These are phyloP conservation scores for Salvator merianae DNA, from an alignment of 2,113 vertebrate genomes.

Conservation along the genomic window DNA sequence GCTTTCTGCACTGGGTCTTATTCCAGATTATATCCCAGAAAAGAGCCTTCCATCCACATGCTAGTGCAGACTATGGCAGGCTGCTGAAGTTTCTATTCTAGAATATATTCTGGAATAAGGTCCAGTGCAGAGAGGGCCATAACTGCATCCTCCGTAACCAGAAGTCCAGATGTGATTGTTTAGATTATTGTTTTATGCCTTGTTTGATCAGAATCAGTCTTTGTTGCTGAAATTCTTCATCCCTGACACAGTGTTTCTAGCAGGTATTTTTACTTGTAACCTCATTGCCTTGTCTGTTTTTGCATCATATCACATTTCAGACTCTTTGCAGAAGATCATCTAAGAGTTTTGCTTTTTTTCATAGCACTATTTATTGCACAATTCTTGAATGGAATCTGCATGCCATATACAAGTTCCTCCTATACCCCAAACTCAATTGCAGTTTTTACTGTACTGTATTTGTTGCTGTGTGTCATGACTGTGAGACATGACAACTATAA, in stretches of 20 bases:
- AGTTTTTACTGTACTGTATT: neutral
- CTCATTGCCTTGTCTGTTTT: neutral
- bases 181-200: too few species aligned
- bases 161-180: neutral
- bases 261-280: neutral
- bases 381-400: neutral
- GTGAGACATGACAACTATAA: neutral
- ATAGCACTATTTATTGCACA: neutral
- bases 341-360: neutral
- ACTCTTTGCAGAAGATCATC: neutral
- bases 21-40: too few species aligned
- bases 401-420: neutral
- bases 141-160: neutral
- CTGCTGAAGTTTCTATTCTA: neutral
- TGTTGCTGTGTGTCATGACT: too few species aligned
- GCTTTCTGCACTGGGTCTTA: too few species aligned
- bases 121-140: too few species aligned
- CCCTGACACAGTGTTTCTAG: neutral
- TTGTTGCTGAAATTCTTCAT: neutral
- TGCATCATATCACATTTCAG: neutral
- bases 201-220: too few species aligned
- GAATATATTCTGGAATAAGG: too few species aligned
- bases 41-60: too few species aligned
- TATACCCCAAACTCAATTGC: neutral
- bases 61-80: too few species aligned